Percentiles rank a stretch among this genome's conserved stretches.
phyloP scores from a whole-genome alignment of 2,113 vertebrate genomes.

The Noturus placidus region DNA sequence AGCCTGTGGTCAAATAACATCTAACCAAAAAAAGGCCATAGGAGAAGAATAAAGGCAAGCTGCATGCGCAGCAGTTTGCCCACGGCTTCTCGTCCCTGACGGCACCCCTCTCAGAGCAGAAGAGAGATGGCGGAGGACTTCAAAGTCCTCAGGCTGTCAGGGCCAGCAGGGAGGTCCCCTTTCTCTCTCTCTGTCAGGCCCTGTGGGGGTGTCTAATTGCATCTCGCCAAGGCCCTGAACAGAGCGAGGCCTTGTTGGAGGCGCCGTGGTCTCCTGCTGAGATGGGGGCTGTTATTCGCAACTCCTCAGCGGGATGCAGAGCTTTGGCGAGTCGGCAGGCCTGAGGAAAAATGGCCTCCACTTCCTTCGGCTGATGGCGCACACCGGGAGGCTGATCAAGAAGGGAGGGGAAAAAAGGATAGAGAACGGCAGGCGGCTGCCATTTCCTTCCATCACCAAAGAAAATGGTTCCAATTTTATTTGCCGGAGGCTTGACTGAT shows the following conservation, averaged over 20 bases:
- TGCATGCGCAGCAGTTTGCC: conserved; percentile 35
- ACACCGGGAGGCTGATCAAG: conserved; percentile 44
- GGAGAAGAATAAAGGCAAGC: conserved; percentile 53
- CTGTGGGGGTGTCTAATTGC: conserved; percentile 69
- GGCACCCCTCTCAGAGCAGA: conserved; percentile 48
- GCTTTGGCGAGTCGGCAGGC: conserved; percentile 43
- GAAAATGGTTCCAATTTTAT: conserved; percentile 42
- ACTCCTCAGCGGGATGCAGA: conserved; percentile 54
- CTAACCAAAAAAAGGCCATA: conserved; percentile 47
- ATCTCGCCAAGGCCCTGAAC: conserved; percentile 68
- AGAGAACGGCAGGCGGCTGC: conserved; percentile 37
- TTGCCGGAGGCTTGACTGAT: conserved; percentile 43
- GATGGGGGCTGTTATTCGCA: conserved; percentile 52
- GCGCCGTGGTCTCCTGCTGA: conserved; percentile 57
- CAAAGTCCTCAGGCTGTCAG: conserved; percentile 67
- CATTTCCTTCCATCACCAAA: conserved; percentile 31
- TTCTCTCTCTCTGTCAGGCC: conserved; percentile 60
- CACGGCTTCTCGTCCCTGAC: conserved; percentile 57
- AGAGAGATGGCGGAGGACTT: conserved; percentile 67
- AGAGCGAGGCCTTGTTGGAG: conserved; percentile 66
- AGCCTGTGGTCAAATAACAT: conserved; percentile 45
- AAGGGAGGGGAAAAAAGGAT: conserved; percentile 36
- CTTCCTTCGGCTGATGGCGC: conserved; percentile 53
- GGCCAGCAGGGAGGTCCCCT: conserved; percentile 63
- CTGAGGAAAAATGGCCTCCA: conserved; percentile 48